Evolutionary conservation across 2,113 vertebrate genomes (phyloP), one percentile per base, ranked within the genome.

Genomic region (Cisticola juncidis): DNA sequence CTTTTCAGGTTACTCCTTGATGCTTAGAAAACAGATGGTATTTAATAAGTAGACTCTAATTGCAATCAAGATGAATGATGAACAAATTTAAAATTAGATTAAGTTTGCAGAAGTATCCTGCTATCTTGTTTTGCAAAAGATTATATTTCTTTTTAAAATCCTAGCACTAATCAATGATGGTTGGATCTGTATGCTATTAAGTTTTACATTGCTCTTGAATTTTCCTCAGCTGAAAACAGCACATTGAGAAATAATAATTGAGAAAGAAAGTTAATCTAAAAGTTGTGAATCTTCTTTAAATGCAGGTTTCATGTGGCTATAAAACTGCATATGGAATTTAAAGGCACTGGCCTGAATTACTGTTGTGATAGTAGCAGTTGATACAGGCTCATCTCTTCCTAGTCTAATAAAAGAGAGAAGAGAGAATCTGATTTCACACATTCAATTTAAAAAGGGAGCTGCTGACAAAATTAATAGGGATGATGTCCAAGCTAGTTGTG

Each of bases 51-150:
- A 97, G 94, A 94, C 22, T 91, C 54, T 93, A 95, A 93, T 94
- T 83, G 40, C 85, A 97, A 91, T 95, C 86, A 95, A 94, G 83
- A 97, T 97, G 81, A 98, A 88, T n/a, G 6, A 97, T 95, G 94
- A 96, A 94, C 95, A 97, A 96, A 94, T 96, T 97, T 97, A 90
- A 97, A 97, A 97, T 97, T 94, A 96, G 97, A 97, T 95, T 90
- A 80, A 92, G 44, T 91, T 96, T 95, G 81, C 87, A 94, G 79
- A 97, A 97, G 86, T 92, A 94, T 92, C 94, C 83, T 90, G 74
- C 81, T 96, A 93, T 90, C 86, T 96, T 81, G 6, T 95, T 97
- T 97, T 91, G 62, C 77, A 97, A 17, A 51, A 78, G 66, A 92
- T 95, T 96, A 33, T 80, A 58, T 90, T 94, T 96, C 38, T 94